A percentile compares a stretch with the other conserved stretches of the same genome.
These are phyloP conservation scores for Eurytoma adleriae DNA, from an alignment of 2,888 invertebrate genomes.

Conservation along the genomic window DNA sequence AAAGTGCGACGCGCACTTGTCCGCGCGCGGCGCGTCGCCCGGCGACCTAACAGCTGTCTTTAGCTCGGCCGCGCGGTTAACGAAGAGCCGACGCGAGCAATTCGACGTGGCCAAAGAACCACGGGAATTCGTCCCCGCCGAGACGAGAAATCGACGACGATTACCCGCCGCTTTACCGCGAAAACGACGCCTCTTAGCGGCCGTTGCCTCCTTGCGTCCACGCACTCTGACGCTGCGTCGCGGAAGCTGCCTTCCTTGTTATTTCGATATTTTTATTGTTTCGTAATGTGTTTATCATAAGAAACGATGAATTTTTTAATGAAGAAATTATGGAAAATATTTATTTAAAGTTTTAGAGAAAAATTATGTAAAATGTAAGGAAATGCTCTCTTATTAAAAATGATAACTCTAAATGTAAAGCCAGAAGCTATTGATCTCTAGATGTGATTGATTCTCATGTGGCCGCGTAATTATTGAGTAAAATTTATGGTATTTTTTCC, in stretches of 20 bases:
- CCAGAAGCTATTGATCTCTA: too few species aligned
- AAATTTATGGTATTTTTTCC: too few species aligned
- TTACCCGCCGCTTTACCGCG: constrained; percentile 47
- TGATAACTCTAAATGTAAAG: too few species aligned
- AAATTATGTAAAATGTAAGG: too few species aligned
- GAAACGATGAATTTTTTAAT: neutral
- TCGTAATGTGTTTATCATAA: constrained; percentile 12
- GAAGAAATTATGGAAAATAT: neutral
- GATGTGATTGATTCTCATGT: too few species aligned
- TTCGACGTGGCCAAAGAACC: constrained; percentile 28
- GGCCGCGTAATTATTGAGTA: too few species aligned
- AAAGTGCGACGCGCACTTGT: constrained; percentile 2
- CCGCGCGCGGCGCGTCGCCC: neutral
- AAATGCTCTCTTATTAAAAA: too few species aligned
- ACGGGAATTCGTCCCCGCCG: constrained; percentile 45
- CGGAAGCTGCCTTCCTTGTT: too few species aligned
- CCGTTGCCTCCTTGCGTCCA: constrained; percentile 43
- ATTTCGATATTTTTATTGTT: neutral
- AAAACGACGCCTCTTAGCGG: constrained; percentile 45
- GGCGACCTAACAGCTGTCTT: constrained; percentile 41
- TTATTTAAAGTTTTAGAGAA: too few species aligned
- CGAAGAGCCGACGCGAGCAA: constrained; percentile 4
- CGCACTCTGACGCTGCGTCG: too few species aligned
- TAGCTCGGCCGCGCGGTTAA: neutral
- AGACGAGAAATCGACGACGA: constrained; percentile 45